Evolutionary conservation across 2,797 vertebrate genomes (phyloP).

Genomic region (Holocentrus rufus): DNA sequence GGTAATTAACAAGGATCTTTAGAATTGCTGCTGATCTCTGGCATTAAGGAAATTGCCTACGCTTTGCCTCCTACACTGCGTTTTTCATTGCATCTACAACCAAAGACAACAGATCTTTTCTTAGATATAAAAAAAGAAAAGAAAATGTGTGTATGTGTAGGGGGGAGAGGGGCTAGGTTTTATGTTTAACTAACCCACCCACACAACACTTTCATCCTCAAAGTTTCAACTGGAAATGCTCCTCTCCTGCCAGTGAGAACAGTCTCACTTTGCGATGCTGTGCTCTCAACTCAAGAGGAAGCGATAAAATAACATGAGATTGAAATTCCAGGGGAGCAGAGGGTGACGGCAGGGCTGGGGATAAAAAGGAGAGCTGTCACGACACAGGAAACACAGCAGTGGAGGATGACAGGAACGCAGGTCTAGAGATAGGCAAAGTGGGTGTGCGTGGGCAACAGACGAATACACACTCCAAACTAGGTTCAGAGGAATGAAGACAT

Average conservation of each 20-base stretch:
- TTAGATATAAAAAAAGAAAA: background rate
- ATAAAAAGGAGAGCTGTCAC: slow-evolving; percentile 76
- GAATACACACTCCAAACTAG: slow-evolving; percentile 71
- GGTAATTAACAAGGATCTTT: slow-evolving; percentile 39
- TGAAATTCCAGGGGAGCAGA: slow-evolving; percentile 67
- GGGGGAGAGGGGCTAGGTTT: slow-evolving; percentile 12
- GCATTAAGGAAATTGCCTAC: slow-evolving; percentile 39
- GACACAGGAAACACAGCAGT: slow-evolving; percentile 71
- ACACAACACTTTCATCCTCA: slow-evolving; percentile 30
- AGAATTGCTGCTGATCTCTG: slow-evolving; percentile 32
- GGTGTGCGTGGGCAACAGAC: slow-evolving; percentile 72
- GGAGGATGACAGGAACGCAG: slow-evolving; percentile 77
- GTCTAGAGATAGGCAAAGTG: slow-evolving; percentile 74
- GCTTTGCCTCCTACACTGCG: slow-evolving; percentile 34
- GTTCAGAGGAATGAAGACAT: slow-evolving; percentile 54
- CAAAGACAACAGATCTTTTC: slow-evolving; percentile 16
- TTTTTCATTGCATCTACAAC: slow-evolving; percentile 15
- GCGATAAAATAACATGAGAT: slow-evolving; percentile 48
- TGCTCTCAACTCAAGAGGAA: slow-evolving; percentile 41
- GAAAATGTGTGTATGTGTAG: slow-evolving; percentile 11
- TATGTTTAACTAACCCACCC: slow-evolving; percentile 28
- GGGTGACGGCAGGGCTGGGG: slow-evolving; percentile 58
- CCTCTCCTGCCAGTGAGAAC: slow-evolving; percentile 3
- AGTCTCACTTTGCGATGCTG: slow-evolving; percentile 21
- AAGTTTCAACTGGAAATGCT: slow-evolving; percentile 27